A percentile compares a stretch with the other conserved stretches of the same genome.
Conservation (phyloP, 2,888 invertebrate genomes). For the Steinernema scapterisci region DNA sequence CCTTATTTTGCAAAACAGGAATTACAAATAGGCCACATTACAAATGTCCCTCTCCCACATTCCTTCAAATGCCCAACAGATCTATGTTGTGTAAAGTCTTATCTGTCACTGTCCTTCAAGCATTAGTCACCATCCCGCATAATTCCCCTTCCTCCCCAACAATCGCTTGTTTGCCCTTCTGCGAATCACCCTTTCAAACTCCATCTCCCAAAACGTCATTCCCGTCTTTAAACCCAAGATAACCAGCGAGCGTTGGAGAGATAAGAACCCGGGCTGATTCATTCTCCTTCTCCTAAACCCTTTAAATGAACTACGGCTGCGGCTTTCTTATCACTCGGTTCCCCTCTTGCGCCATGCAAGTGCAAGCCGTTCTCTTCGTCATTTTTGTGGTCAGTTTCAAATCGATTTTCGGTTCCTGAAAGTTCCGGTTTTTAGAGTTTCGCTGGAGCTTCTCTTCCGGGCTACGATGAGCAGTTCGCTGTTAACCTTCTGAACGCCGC, state of each 20-base stretch:
- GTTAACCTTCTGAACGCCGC: neutral
- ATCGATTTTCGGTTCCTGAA: neutral
- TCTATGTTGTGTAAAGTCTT: too few species aligned
- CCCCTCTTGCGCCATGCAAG: neutral
- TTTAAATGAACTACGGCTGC: neutral
- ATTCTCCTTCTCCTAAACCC: neutral
- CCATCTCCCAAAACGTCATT: too few species aligned
- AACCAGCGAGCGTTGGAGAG: neutral
- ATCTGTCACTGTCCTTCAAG: too few species aligned
- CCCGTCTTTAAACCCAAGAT: too few species aligned
- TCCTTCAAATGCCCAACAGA: too few species aligned
- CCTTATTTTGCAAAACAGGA: too few species aligned
- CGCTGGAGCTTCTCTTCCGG: neutral
- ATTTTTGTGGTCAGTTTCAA: neutral
- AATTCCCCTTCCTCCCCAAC: too few species aligned
- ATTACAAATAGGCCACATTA: too few species aligned
- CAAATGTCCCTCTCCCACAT: too few species aligned
- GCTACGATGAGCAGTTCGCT: neutral
- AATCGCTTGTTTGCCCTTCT: too few species aligned
- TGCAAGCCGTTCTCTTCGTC: neutral
- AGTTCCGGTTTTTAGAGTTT: neutral
- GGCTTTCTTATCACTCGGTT: neutral
- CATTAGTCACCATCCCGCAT: too few species aligned
- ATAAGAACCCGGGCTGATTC: neutral
- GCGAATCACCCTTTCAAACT: too few species aligned